These are phyloP conservation scores for Poicephalus meyeri DNA, from an alignment of 2,113 vertebrate genomes.

Conservation along the genomic window DNA sequence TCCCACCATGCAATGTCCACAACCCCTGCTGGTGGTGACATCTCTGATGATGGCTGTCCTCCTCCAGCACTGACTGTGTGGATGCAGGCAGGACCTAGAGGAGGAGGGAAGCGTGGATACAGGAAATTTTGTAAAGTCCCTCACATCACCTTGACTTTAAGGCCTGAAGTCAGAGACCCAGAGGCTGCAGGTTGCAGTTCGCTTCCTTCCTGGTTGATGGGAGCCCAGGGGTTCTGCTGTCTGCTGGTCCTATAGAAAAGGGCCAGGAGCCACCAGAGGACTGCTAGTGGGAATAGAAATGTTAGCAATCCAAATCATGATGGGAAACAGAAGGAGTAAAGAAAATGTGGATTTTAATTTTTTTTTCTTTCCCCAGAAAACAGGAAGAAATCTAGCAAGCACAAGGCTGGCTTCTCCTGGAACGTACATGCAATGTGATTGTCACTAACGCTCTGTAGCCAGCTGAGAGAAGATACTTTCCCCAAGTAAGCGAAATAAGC, in stretches of 20 bases:
- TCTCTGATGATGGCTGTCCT: accelerated
- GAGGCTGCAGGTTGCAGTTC: background rate
- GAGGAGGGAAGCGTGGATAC: background rate
- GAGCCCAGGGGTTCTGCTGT: background rate
- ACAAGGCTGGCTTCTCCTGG: conserved; percentile 9
- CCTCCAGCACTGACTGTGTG: background rate
- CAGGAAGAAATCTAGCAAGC: background rate
- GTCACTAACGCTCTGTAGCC: background rate
- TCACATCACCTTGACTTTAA: background rate
- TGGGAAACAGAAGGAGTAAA: conserved; percentile 54
- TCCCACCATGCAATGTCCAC: accelerated
- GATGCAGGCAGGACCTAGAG: background rate
- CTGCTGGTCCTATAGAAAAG: background rate
- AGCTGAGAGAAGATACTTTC: conserved; percentile 6
- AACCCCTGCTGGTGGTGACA: background rate
- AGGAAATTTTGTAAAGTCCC: background rate
- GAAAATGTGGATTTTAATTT: background rate
- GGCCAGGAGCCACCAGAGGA: background rate
- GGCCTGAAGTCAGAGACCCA: background rate
- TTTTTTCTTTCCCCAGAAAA: background rate
- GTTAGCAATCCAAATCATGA: conserved; percentile 43
- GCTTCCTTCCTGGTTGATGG: background rate
- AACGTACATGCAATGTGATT: background rate
- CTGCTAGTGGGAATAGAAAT: conserved; percentile 2
- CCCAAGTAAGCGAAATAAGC: background rate